Percentiles rank a stretch among this genome's conserved stretches.
Evolutionary conservation across 1,140 invertebrate species (phyloP).

Genomic region (Anastatus disparis): DNA sequence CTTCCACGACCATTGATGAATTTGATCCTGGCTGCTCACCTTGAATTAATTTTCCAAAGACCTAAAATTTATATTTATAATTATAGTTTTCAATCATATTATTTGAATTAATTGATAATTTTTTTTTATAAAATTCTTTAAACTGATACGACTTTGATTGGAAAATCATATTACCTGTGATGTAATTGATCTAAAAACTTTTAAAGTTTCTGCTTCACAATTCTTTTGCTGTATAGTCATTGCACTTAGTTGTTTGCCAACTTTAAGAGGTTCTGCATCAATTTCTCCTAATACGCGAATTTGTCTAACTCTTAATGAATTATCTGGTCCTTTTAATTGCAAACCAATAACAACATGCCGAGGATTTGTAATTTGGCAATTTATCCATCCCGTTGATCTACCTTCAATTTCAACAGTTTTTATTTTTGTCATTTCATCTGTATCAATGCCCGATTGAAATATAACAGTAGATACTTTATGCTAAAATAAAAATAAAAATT

Average conservation of each 20-base stretch:
- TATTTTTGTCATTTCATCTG: conserved; percentile 84
- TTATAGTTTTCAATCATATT: not conserved
- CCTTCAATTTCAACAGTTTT: conserved; percentile 85
- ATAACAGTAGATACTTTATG: conserved; percentile 88
- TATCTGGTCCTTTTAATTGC: conserved; percentile 91
- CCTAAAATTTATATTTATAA: conserved; percentile 65
- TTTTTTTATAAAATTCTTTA: not conserved
- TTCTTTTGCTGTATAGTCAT: conserved; percentile 83
- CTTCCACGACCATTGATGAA: conserved; percentile 48
- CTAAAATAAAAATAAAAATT: conserved; percentile 62
- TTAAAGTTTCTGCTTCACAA: conserved; percentile 91
- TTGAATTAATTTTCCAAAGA: conserved; percentile 90
- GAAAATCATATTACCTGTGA: conserved; percentile 75
- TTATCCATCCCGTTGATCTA: conserved; percentile 86
- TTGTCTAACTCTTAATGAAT: conserved; percentile 88
- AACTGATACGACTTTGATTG: conserved; percentile 2
- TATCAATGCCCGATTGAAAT: conserved; percentile 82
- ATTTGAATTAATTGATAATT: not conserved
- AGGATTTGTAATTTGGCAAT: conserved; percentile 77
- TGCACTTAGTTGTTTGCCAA: conserved; percentile 67
- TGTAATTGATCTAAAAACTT: conserved; percentile 93
- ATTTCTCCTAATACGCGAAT: conserved; percentile 74
- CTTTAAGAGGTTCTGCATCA: conserved; percentile 67
- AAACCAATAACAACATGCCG: conserved; percentile 74
- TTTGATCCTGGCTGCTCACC: conserved; percentile 61